phyloP scores from a whole-genome alignment of 2,797 vertebrate species.

The Setipinna tenuifilis region DNA sequence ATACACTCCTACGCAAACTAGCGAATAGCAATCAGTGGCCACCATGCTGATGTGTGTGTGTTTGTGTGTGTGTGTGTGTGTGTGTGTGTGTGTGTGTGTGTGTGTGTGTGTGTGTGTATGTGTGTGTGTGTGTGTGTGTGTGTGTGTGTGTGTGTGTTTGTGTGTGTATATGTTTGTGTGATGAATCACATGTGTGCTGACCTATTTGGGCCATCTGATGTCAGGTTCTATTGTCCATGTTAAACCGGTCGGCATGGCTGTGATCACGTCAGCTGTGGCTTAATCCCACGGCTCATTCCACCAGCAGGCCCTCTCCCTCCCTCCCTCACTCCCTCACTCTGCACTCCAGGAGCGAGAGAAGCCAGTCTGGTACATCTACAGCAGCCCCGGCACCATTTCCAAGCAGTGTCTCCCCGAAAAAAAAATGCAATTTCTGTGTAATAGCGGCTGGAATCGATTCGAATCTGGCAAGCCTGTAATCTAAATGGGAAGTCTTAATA shows the following conservation, averaged over 20 bases:
- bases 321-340: too few relatives aligned
- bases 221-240: slow-evolving; percentile 61
- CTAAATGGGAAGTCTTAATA: slow-evolving; percentile 43
- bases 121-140: too few relatives aligned
- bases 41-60: background rate
- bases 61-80: slow-evolving; percentile 14
- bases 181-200: slow-evolving; percentile 47
- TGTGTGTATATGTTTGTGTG: background rate
- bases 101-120: too few relatives aligned
- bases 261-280: slow-evolving; percentile 39
- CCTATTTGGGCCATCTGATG: slow-evolving; percentile 52
- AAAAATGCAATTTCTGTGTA: slow-evolving; percentile 49
- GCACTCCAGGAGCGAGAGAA: background rate
- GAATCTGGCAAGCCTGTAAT: slow-evolving; percentile 53
- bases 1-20: background rate
- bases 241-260: slow-evolving; percentile 45
- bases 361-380: background rate
- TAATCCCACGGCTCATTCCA: slow-evolving; percentile 48
- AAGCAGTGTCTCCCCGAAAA: background rate
- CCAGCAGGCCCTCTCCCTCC: slow-evolving; percentile 36
- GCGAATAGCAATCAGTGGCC: background rate
- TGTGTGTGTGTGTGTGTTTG: slow-evolving; percentile 25
- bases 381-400: background rate
- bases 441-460: slow-evolving; percentile 58
- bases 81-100: too few relatives aligned